phyloP scores from a whole-genome alignment of 2,113 vertebrate genomes.

The Aix galericulata region DNA sequence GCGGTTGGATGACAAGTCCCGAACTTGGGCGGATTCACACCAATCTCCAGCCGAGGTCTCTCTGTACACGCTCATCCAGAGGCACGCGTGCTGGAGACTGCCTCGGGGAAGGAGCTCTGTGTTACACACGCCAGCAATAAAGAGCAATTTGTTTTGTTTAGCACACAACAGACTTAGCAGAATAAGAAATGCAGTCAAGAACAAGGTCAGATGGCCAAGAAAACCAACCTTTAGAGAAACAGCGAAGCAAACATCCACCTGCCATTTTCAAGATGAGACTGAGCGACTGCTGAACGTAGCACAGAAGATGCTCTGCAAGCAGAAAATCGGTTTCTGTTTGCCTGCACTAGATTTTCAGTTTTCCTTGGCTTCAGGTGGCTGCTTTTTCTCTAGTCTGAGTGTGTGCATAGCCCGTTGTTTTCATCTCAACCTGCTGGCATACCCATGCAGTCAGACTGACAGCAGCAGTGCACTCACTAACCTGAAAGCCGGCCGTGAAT shows the following conservation, averaged over 20 bases:
- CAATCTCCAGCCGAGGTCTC: background rate
- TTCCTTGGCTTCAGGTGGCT: background rate
- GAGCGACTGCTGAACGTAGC: background rate
- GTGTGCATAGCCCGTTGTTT: background rate
- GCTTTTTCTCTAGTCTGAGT: background rate
- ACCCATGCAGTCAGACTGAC: background rate
- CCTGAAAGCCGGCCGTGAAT: background rate
- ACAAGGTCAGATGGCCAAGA: background rate
- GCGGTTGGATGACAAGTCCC: rapidly evolving
- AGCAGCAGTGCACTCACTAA: background rate
- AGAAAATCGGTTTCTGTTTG: background rate
- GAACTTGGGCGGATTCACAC: background rate
- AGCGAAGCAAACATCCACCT: background rate
- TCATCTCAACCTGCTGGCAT: background rate
- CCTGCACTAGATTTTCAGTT: background rate
- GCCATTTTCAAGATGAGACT: background rate
- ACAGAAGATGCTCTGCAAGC: background rate
- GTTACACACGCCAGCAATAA: background rate
- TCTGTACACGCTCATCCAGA: background rate
- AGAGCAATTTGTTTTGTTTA: rapidly evolving
- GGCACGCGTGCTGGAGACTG: background rate
- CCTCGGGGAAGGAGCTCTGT: background rate
- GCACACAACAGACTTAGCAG: background rate
- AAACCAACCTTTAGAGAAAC: background rate
- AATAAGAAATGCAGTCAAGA: background rate